phyloP scores from a whole-genome alignment of 2,888 invertebrate genomes.

The Azorinus chamasolen region DNA sequence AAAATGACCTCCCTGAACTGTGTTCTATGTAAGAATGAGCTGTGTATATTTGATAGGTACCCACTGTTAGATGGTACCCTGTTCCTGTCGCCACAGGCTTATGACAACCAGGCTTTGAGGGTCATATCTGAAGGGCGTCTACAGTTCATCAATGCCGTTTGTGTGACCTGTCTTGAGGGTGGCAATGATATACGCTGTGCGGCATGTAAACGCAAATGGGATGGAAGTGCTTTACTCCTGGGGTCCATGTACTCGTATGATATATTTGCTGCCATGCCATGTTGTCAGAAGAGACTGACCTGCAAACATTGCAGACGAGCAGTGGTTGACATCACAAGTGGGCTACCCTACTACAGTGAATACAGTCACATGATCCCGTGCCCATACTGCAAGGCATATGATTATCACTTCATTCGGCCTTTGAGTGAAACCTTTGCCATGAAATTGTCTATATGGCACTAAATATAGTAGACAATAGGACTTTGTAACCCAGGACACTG shows the following conservation, averaged over 20 bases:
- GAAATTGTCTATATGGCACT: conserved; percentile 80
- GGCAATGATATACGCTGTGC: conserved; percentile 87
- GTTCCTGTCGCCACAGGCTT: conserved; percentile 97
- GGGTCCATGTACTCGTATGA: conserved; percentile 99
- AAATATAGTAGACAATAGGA: conserved; percentile 5
- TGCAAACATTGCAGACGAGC: conserved; percentile 97
- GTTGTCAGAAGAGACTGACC: conserved; percentile 96
- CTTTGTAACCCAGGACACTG: too few relatives aligned
- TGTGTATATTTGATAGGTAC: conserved; percentile 98
- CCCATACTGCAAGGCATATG: conserved; percentile 95
- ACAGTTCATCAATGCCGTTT: conserved; percentile 96
- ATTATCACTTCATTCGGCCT: conserved; percentile 98
- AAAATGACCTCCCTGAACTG: conserved; percentile 94
- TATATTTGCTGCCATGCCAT: conserved; percentile 98
- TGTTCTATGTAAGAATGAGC: conserved; percentile 93
- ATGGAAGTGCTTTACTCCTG: conserved; percentile 96
- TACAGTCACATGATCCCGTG: conserved; percentile 94
- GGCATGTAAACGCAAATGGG: conserved; percentile 84
- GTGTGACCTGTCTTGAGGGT: conserved; percentile 95
- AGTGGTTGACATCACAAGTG: conserved; percentile 93
- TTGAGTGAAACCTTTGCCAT: conserved; percentile 87
- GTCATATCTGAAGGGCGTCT: conserved; percentile 91
- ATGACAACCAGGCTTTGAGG: conserved; percentile 89
- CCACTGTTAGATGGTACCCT: conserved; percentile 99
- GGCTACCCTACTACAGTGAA: conserved; percentile 97